phyloP scores from a whole-genome alignment of 1,140 invertebrate genomes.

The Lineus longissimus region DNA sequence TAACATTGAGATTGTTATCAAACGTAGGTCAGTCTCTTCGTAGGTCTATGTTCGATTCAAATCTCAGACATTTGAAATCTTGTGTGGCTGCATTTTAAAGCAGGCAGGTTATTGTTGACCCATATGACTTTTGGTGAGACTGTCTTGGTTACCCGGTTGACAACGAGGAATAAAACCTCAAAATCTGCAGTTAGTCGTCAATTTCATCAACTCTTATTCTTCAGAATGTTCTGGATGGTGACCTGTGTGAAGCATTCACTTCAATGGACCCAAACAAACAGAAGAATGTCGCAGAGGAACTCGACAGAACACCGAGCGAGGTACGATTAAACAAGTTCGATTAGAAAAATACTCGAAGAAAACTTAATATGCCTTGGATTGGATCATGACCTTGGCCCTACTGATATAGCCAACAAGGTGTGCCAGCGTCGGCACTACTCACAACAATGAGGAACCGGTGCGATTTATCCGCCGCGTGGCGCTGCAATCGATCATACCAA shows the following conservation, averaged over 20 bases:
- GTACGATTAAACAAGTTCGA: constrained; percentile 56
- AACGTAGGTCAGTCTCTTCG: no score
- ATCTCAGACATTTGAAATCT: no score
- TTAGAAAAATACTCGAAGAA: constrained; percentile 2
- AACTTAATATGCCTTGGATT: background rate
- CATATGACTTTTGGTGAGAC: no score
- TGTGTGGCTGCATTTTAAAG: no score
- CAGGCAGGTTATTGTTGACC: no score
- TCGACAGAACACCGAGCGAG: constrained; percentile 91
- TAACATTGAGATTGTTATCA: no score
- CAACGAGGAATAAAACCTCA: background rate
- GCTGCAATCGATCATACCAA: no score
- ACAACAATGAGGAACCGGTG: background rate
- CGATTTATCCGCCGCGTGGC: no score
- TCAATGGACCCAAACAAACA: constrained; percentile 91
- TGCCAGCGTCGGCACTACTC: background rate
- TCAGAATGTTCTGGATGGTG: constrained; percentile 96
- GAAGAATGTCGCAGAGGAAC: constrained; percentile 87
- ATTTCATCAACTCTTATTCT: constrained; percentile 20
- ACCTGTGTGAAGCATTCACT: constrained; percentile 98
- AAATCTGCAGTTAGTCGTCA: background rate
- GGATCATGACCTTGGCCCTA: no score
- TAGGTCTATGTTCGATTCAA: no score
- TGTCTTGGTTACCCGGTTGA: no score
- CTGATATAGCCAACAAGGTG: background rate